Evolutionary conservation across 2,888 invertebrate species (phyloP).

Genomic region (Stegana nigrithorax): DNA sequence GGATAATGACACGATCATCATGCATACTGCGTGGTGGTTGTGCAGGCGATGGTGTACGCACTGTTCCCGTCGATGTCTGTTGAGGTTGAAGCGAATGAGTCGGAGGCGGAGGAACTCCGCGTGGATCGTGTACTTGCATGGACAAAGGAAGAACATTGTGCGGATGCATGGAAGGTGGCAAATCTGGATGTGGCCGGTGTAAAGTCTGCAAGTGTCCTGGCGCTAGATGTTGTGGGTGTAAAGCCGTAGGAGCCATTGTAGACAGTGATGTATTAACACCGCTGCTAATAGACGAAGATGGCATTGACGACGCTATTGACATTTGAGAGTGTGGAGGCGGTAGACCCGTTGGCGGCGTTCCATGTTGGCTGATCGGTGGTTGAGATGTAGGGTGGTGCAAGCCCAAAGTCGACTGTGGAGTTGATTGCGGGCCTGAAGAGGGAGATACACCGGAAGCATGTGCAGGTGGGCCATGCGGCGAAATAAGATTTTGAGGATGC

Average conservation of each 20-base stretch:
- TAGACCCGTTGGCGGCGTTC: slow-evolving; percentile 31
- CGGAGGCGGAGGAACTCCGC: slow-evolving; percentile 51
- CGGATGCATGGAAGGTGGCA: slow-evolving; percentile 65
- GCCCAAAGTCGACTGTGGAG: slow-evolving; percentile 30
- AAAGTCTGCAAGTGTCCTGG: slow-evolving; percentile 58
- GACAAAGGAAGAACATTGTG: slow-evolving; percentile 67
- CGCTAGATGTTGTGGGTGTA: slow-evolving; percentile 54
- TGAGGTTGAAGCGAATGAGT: slow-evolving; percentile 56
- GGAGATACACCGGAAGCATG: slow-evolving; percentile 38
- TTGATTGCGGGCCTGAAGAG: slow-evolving; percentile 24
- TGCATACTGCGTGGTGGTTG: slow-evolving; percentile 55
- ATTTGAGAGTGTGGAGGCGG: slow-evolving; percentile 48
- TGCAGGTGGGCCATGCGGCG: slow-evolving; percentile 59
- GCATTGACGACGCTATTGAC: slow-evolving; percentile 70
- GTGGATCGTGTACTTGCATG: slow-evolving; percentile 57
- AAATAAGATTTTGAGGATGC: slow-evolving; percentile 67
- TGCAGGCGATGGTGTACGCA: slow-evolving; percentile 66
- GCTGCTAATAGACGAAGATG: slow-evolving; percentile 55
- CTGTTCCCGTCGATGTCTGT: slow-evolving; percentile 50
- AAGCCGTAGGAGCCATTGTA: slow-evolving; percentile 57
- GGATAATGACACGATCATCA: slow-evolving; percentile 41
- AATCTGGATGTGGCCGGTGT: slow-evolving; percentile 67
- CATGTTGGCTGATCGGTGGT: slow-evolving; percentile 33
- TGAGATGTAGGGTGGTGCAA: slow-evolving; percentile 52
- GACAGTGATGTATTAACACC: slow-evolving; percentile 59